Base-by-base conservation (phyloP, 2,113 vertebrate genomes). In the Fukomys damarensis region DNA sequence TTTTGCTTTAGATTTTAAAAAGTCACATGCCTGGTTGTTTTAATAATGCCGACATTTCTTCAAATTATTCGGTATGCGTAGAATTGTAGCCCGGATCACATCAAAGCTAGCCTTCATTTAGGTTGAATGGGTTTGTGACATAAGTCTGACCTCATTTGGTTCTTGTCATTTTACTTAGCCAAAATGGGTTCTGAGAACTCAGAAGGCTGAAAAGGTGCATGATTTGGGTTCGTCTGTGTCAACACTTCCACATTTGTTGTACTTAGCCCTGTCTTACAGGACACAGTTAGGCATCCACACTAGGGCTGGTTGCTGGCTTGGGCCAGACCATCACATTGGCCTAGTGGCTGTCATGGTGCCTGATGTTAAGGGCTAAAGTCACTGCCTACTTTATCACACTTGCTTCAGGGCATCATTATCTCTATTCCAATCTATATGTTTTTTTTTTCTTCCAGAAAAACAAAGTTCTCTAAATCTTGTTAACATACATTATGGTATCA, bases 271-370 rank as follows among this genome's bases (percentile, higher is more conserved):
- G 0, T 56, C 11, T 49, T 35, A 28, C 3, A 66, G 19, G 43
- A 61, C 3, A 66, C 28, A n/a, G 5, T 8, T 3, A 22, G 4
- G 6, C 32, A 72, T 66, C 9, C 13, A 41, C 17, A 17, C 54
- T 14, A 70, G 30, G 16, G 7, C 3, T 14, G 43, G 22, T 38
- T 28, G 22, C 38, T 43, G 41, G 43, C 41, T 49, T 83, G 56
- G 46, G 9, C 76, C 17, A 32, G 7, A 5, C 30, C 35, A 46
- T 17, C 32, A 52, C 35, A 43, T 13, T 24, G 30, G 32, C 11
- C 30, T 2, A 5, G 28, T 70, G 28, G 7, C 3, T 0, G 1
- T 58, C 41, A 66, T 17, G 6, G 24, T 30, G 38, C 38, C 16
- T 58, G 5, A n/a, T 1, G 56, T n/a, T 66, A 19, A 86, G 59